A percentile compares a stretch with the other conserved stretches of the same genome.
phyloP scores from a whole-genome alignment of 2,888 invertebrate species.

The Aphodius sticticus region DNA sequence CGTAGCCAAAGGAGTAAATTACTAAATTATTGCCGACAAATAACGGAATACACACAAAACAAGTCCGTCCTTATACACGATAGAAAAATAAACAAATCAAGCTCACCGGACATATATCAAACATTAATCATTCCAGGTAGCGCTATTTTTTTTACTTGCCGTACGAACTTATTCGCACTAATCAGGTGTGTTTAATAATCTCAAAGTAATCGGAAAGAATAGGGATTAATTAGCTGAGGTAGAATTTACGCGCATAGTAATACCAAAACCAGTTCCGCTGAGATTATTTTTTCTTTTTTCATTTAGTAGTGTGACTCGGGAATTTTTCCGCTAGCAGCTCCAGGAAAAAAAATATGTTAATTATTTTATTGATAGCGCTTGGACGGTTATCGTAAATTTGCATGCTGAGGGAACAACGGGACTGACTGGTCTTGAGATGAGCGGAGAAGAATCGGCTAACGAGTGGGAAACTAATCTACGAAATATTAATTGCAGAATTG shows the following conservation, averaged over 20 bases:
- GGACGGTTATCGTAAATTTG: neutral
- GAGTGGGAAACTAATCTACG: constrained; percentile 4
- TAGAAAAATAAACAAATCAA: neutral
- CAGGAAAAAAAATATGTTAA: neutral
- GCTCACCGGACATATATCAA: neutral
- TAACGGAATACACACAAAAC: neutral
- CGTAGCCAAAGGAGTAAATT: neutral
- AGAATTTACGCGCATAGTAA: neutral
- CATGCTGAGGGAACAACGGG: neutral
- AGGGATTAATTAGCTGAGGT: neutral
- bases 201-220: neutral
- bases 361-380: neutral
- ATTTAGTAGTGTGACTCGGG: neutral
- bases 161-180: neutral
- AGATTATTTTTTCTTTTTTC: neutral
- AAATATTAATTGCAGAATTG: constrained; percentile 4
- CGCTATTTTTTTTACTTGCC: neutral
- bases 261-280: neutral
- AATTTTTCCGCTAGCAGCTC: neutral
- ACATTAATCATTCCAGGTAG: neutral
- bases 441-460: neutral
- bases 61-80: neutral
- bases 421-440: neutral
- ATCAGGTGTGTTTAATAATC: neutral
- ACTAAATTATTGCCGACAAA: neutral